Conservation (phyloP, 2,888 invertebrate genomes). For the Nomada goodeniana region DNA sequence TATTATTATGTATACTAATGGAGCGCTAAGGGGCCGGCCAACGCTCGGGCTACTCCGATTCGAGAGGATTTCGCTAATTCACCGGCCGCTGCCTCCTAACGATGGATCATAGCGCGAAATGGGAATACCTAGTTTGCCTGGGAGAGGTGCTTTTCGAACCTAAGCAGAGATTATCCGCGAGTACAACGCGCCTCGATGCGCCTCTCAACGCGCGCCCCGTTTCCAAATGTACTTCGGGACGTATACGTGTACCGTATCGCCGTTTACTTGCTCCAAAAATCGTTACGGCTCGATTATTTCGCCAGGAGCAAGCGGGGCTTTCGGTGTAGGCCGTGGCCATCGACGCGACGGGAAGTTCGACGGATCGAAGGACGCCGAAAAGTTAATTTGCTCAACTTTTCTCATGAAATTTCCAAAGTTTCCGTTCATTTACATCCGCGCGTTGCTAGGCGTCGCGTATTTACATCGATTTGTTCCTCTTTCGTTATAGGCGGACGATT, state of each 20-base stretch:
- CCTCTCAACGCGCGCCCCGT: constrained; percentile 27
- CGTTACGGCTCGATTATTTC: neutral
- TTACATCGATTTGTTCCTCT: constrained; percentile 25
- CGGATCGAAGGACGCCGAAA: constrained; percentile 28
- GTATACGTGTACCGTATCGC: neutral
- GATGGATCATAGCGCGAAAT: constrained; percentile 63
- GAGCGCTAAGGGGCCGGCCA: constrained; percentile 59
- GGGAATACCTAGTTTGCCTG: constrained; percentile 55
- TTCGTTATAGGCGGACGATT: neutral
- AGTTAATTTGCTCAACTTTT: constrained; percentile 41
- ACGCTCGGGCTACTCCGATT: constrained; percentile 59
- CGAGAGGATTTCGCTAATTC: constrained; percentile 70
- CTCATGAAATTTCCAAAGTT: constrained; percentile 45
- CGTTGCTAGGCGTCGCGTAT: constrained; percentile 14
- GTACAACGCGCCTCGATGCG: constrained; percentile 32
- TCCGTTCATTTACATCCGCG: constrained; percentile 38
- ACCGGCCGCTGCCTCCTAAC: constrained; percentile 53
- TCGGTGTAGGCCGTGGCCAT: constrained; percentile 13
- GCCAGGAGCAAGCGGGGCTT: constrained; percentile 24
- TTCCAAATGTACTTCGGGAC: neutral
- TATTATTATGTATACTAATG: constrained; percentile 70
- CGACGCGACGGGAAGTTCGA: constrained; percentile 15
- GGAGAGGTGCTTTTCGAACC: constrained; percentile 56
- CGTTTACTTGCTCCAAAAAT: neutral
- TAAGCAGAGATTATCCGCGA: constrained; percentile 53